These are phyloP conservation scores for Umimayanthus chanpuru DNA, from an alignment of 92 coral and sea anemone species.

Conservation along the genomic window DNA sequence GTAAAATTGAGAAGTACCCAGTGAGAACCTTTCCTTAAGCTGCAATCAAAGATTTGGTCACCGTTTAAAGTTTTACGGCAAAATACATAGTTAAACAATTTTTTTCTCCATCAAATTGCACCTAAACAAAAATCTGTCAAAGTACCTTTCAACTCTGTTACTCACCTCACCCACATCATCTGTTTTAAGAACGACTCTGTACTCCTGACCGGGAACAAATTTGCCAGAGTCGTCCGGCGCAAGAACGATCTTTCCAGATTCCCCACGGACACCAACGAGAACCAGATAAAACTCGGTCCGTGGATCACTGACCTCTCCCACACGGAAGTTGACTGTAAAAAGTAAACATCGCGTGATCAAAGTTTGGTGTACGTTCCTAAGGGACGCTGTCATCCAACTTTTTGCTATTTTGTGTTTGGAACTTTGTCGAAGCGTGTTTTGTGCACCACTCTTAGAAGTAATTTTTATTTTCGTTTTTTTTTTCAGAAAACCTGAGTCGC, in stretches of 20 bases:
- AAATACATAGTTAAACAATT: too few species aligned
- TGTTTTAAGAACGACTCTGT: constrained; percentile 67
- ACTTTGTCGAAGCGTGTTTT: too few species aligned
- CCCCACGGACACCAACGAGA: constrained; percentile 75
- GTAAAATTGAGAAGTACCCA: too few species aligned
- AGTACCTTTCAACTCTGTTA: background rate
- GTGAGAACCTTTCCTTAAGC: too few species aligned
- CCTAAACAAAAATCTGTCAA: background rate
- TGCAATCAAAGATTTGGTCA: too few species aligned
- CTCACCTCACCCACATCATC: constrained; percentile 84
- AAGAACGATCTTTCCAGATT: constrained; percentile 73
- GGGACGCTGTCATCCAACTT: background rate
- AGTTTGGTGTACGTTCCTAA: background rate
- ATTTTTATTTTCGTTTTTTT: too few species aligned
- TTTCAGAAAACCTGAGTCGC: too few species aligned
- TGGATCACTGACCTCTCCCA: constrained; percentile 79
- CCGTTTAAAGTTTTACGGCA: too few species aligned
- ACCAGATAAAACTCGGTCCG: constrained; percentile 73
- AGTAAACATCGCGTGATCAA: background rate
- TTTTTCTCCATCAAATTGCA: background rate
- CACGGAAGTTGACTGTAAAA: constrained; percentile 70
- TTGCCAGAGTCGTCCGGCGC: constrained; percentile 77
- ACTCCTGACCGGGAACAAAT: constrained; percentile 67
- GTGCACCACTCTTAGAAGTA: too few species aligned
- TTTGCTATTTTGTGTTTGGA: background rate